Evolutionary conservation across 2,888 invertebrate species (phyloP), one percentile per base, ranked within the genome.

Genomic region (Pseudoips prasinana): DNA sequence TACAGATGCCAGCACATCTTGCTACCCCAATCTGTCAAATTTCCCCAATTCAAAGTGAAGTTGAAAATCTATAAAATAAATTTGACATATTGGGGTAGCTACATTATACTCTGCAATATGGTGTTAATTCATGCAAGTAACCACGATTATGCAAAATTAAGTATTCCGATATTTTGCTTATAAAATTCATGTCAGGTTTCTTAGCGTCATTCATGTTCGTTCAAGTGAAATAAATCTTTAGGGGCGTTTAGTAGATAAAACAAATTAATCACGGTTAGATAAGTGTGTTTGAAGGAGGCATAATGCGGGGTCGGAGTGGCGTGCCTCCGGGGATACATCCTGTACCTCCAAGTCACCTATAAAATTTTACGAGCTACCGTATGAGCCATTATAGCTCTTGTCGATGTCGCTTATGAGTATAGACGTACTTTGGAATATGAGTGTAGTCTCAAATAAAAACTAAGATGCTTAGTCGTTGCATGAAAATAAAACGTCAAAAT

Each of bases 301-400:
- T 73, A 70, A 74, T 69, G 63, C 53, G 62, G 59, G 76, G 67
- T 65, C 64, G 62, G 51, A 58, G 66, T 54, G 63, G 52, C 66
- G 47, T 39, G 64, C 62, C 73, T 66, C 65, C 58, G 46, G 73
- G 74, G 74, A 63, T 58, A 69, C 73, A 74, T 73, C 73, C 73
- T 72, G 72, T 63, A 63, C 65, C 63, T 63, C 53, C 54, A 59
- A 74, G 72, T 64, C 55, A 58, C 63, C 78, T 73, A 81, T 84
- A 85, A 86, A 80, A 83, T 81, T 86, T 86, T 85, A 86, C 70
- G 84, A 81, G 62, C 74, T n/a, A 57, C 73, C 69, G 74, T 82
- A 80, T 75, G 77, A 82, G 66, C 75, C 73, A 70, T 78, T 82
- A 80, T 68, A 74, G 70, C 63, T 69, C 72, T 76, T 73, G 76